Evolutionary conservation across 2,797 vertebrate genomes (phyloP), one percentile per base, ranked within the genome.

Genomic region (Tympanoctomys barrerae): DNA sequence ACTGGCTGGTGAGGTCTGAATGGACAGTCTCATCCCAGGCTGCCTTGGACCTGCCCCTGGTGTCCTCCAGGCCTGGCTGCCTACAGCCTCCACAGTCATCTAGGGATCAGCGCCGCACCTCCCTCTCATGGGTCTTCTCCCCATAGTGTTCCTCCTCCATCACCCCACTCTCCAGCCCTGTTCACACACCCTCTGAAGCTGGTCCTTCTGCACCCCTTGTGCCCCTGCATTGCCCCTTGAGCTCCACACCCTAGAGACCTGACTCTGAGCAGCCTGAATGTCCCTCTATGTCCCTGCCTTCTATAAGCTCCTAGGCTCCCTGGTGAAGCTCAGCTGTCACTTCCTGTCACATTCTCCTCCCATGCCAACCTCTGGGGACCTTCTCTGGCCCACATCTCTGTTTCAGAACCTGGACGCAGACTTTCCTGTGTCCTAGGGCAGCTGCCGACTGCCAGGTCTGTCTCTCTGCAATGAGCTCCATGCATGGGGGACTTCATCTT

Each of bases 181-280:
- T 26, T 21, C 39, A 28, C 22, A 13, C 11, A 28, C 26, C 6
- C 16, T 78, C 13, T 7, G 0, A 3, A 78, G 46, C 75, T 52
- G 75, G 75, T 78, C 75, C 13, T 26, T 52, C 42, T 52, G 31
- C 5, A 12, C 57, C 75, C 21, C 14, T 19, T 36, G 31, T 33
- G 22, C 18, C 10, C 62, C 26, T 14, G 6, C 6, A 7, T 39
- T 0, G 1, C 36, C 62, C 31, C 24, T 19, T 10, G 42, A 2
- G 24, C 52, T 52, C 26, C 62, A 54, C 33, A 8, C 52, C 12
- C 42, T 14, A 64, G 19, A 4, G 49, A 11, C 54, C 66, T 66
- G 62, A 33, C 6, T 3, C 66, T 39, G 80, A 46, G 73, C 6
- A 5, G 19, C 21, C 4, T 52, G 28, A 10, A 39, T 0, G 64